A percentile compares a stretch with the other conserved stretches of the same genome.
These are phyloP conservation scores for Alexandromys fortis DNA, from an alignment of 2,113 vertebrate species.

Conservation along the genomic window DNA sequence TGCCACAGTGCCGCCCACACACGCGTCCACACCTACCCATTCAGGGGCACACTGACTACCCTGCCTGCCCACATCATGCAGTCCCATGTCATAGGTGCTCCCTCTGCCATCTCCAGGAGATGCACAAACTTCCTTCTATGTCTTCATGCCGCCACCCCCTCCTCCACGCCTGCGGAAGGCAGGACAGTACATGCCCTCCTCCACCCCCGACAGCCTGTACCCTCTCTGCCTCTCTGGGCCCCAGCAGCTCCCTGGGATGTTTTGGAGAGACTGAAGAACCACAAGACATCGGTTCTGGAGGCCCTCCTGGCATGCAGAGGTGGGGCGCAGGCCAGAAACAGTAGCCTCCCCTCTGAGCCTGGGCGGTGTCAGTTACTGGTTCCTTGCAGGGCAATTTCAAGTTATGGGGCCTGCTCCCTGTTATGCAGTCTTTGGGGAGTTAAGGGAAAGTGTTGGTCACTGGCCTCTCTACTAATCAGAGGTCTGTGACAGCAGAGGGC, in stretches of 20 bases:
- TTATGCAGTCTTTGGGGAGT: background rate
- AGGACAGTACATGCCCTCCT: conserved; percentile 49
- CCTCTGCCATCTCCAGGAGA: background rate
- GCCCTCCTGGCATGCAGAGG: fast-evolving
- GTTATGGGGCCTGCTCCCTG: no score
- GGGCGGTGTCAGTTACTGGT: background rate
- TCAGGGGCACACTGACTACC: background rate
- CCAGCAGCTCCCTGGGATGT: background rate
- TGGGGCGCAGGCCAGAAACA: background rate
- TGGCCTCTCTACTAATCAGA: background rate
- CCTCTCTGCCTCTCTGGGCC: conserved; percentile 27
- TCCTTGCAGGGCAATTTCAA: background rate
- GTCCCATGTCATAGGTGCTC: background rate
- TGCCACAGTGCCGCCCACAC: background rate
- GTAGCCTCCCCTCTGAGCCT: background rate
- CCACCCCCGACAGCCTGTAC: conserved; percentile 44
- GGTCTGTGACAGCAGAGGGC: background rate
- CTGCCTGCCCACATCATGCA: background rate
- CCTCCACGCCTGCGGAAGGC: conserved; percentile 29
- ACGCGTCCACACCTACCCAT: fast-evolving
- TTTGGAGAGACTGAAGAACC: background rate
- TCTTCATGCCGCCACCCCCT: conserved; percentile 49
- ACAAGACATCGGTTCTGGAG: fast-evolving
- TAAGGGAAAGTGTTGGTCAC: background rate
- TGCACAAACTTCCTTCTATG: conserved; percentile 7